These are phyloP conservation scores for Galeruca laticollis DNA, from an alignment of 2,888 invertebrate genomes.

Conservation along the genomic window DNA sequence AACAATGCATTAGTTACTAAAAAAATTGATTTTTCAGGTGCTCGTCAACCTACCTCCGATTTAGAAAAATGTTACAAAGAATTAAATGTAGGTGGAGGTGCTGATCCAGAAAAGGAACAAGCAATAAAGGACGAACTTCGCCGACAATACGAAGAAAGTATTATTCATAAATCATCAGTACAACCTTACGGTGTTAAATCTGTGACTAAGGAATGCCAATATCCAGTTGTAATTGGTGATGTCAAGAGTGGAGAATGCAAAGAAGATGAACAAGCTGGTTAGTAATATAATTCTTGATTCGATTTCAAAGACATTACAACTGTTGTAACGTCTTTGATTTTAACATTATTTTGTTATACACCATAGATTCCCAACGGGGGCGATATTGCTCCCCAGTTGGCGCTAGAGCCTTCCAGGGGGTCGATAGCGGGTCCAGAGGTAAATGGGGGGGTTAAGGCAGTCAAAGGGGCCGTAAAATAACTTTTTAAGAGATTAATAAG, in stretches of 20 bases:
- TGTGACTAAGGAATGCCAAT: slow-evolving; percentile 59
- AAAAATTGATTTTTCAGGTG: slow-evolving; percentile 36
- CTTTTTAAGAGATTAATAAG: no score
- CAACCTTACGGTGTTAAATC: slow-evolving; percentile 61
- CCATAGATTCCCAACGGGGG: no score
- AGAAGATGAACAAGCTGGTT: slow-evolving; percentile 53
- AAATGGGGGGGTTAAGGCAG: no score
- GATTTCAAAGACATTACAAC: no score
- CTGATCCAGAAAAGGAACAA: slow-evolving; percentile 53
- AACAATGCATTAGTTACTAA: neutral
- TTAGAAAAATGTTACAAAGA: slow-evolving; percentile 62
- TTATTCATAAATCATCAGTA: slow-evolving; percentile 55
- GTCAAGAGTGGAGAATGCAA: slow-evolving; percentile 56
- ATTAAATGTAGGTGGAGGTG: slow-evolving; percentile 49
- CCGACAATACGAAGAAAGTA: slow-evolving; percentile 60
- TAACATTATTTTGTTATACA: no score
- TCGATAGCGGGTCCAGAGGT: no score
- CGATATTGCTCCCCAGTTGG: no score
- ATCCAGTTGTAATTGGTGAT: slow-evolving; percentile 59
- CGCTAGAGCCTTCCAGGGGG: no score
- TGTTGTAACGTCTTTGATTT: no score
- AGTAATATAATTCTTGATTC: neutral
- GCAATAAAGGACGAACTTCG: slow-evolving; percentile 53
- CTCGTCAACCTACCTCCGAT: slow-evolving; percentile 52
- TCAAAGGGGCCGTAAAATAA: no score